phyloP scores from a whole-genome alignment of 2,113 vertebrate genomes.

The Protomyctophum bolini region DNA sequence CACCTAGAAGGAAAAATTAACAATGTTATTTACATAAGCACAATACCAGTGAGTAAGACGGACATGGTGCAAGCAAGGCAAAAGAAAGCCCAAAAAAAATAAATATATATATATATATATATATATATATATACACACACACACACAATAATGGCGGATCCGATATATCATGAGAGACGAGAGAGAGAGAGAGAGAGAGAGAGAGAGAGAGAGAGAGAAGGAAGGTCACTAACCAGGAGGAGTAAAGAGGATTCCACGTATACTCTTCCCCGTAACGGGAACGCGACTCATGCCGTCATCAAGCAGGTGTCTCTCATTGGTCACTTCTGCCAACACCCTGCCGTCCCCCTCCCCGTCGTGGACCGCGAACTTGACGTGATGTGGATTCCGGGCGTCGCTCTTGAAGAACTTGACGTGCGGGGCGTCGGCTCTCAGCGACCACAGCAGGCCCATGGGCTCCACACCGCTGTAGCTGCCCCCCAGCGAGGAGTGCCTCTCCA shows the following conservation, averaged over 20 bases:
- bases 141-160: too few species aligned
- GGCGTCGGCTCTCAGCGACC: constrained; percentile 34
- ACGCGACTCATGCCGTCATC: constrained; percentile 39
- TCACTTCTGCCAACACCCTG: constrained; percentile 45
- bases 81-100: too few species aligned
- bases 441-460: constrained; percentile 62
- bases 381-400: constrained; percentile 14
- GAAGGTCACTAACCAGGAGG: constrained; percentile 31
- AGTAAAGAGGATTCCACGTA: constrained; percentile 54
- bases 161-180: too few species aligned
- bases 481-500: constrained; percentile 50
- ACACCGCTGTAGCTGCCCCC: constrained; percentile 53
- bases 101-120: too few species aligned
- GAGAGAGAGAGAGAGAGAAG: too few species aligned
- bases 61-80: too few species aligned
- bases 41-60: too few species aligned
- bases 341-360: constrained; percentile 33
- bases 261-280: constrained; percentile 30
- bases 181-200: too few species aligned
- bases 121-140: too few species aligned
- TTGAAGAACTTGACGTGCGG: constrained; percentile 30
- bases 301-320: constrained; percentile 54
- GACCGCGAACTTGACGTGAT: constrained; percentile 57
- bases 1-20: constrained; percentile 26
- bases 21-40: too few species aligned